Conservation (phyloP, 37 sponge, comb jelly and placozoan species). For the Geodia barretti region DNA sequence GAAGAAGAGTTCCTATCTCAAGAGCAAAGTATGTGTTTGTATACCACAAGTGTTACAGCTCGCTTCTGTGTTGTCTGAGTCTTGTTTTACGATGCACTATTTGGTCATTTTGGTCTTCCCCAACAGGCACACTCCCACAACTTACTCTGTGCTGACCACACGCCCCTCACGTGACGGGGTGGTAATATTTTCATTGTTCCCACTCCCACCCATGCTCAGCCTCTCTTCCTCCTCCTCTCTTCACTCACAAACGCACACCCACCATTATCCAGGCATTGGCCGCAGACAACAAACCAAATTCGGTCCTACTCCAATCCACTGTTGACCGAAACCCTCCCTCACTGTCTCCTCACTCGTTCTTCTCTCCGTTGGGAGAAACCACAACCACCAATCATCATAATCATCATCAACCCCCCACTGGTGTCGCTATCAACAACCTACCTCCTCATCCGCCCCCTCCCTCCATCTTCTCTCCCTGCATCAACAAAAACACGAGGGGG, state of each 20-base stretch:
- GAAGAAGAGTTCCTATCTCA: neutral
- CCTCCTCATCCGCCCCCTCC: neutral
- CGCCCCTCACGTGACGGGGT: neutral
- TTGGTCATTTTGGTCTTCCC: no score
- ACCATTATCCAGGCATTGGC: neutral
- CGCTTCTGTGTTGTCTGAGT: no score
- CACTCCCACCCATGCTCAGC: neutral
- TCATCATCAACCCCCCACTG: no score
- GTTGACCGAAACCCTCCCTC: neutral
- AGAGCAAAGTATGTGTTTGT: neutral
- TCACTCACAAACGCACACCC: neutral
- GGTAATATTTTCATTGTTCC: neutral
- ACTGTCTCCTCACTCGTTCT: neutral
- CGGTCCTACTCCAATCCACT: neutral
- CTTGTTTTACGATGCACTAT: no score
- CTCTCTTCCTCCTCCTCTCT: neutral
- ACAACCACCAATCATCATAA: neutral
- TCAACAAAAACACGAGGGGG: neutral
- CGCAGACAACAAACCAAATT: neutral
- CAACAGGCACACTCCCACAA: no score
- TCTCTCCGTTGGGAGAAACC: neutral
- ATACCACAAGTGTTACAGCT: no score
- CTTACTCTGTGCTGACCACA: neutral
- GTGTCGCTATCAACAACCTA: no score
- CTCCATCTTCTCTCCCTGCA: neutral